Evolutionary conservation across 2,797 vertebrate genomes (phyloP).

Genomic region (Poecile montanus): DNA sequence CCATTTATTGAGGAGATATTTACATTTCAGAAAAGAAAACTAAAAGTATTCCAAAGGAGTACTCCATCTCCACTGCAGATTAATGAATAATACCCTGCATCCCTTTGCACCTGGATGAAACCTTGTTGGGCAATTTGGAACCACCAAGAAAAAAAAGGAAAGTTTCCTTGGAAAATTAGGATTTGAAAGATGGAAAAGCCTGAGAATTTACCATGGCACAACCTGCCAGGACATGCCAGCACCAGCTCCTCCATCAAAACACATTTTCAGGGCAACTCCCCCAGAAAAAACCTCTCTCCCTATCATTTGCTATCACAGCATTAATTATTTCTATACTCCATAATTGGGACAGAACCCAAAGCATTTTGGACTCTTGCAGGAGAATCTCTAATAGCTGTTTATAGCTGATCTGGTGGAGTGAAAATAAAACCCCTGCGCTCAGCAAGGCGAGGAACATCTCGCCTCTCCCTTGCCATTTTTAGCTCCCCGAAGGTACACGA

Average conservation of each 20-base stretch:
- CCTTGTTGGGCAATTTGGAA: background rate
- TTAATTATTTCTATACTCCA: background rate
- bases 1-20: background rate
- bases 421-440: background rate
- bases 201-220: background rate
- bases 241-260: background rate
- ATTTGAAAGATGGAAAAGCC: background rate
- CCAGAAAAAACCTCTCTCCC: background rate
- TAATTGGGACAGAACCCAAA: background rate
- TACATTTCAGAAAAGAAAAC: background rate
- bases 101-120: background rate
- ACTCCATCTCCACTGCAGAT: background rate
- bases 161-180: background rate
- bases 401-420: background rate
- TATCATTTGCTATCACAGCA: background rate
- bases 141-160: background rate
- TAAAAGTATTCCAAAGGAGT: accelerated
- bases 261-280: background rate
- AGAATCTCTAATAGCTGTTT: background rate
- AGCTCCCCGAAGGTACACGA: background rate
- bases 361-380: background rate
- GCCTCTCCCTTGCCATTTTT: background rate
- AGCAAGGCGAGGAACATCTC: background rate
- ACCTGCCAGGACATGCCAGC: background rate
- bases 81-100: background rate